These are phyloP conservation scores for Ophraella communa DNA, from an alignment of 2,888 invertebrate species.

Conservation along the genomic window DNA sequence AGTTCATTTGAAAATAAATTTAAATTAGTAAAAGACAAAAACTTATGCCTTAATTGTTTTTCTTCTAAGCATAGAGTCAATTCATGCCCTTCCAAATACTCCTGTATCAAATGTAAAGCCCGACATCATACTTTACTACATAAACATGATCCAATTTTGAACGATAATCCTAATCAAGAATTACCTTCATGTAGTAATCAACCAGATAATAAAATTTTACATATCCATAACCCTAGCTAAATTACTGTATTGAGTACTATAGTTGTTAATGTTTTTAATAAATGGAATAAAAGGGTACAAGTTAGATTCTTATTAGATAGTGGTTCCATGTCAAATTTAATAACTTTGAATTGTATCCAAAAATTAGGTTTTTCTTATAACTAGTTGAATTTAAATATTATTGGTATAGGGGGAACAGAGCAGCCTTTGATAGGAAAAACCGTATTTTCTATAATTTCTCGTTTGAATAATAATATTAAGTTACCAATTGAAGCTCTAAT, in stretches of 20 bases:
- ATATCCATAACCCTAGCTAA: not conserved
- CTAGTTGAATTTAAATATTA: not conserved
- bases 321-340: not conserved
- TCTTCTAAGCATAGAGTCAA: not conserved
- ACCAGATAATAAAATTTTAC: too few relatives aligned
- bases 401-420: not conserved
- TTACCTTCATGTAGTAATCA: too few relatives aligned
- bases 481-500: too few relatives aligned
- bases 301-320: constrained; percentile 1
- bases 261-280: not conserved
- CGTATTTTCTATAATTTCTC: too few relatives aligned
- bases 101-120: not conserved
- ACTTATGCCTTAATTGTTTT: not conserved
- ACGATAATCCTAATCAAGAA: too few relatives aligned
- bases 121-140: not conserved
- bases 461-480: too few relatives aligned
- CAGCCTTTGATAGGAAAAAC: not conserved
- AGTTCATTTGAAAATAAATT: not conserved
- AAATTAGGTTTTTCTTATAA: not conserved
- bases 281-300: not conserved
- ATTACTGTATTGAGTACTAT: too few relatives aligned
- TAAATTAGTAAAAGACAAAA: not conserved
- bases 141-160: not conserved
- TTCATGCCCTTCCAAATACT: not conserved
- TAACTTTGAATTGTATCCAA: not conserved